Base-by-base conservation (phyloP, 2,888 invertebrate species). In the Hoplodrina blanda region DNA sequence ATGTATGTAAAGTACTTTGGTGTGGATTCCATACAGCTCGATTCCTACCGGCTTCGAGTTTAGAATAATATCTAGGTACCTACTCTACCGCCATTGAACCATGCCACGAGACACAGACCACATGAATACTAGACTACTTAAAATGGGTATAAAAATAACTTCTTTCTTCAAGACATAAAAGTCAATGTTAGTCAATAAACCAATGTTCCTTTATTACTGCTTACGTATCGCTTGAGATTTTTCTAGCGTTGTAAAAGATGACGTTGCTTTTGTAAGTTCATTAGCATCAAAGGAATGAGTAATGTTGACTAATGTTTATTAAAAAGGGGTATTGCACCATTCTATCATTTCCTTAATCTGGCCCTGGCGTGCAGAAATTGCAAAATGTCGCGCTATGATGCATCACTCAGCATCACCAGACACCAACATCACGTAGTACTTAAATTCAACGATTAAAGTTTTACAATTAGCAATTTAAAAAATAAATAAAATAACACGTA, bases 221-320 rank as follows among this genome's bases (percentile, higher is more conserved):
- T 33, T 33, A 33, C 7, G 33, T 37, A 37, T 10, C 37, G 15
- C 15, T 61, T n/a, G 49, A 20, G 10, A 37, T 15, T 30, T 37
- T 50, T 1, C 15, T 4, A 5, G 25, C 8, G 50, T 17, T 25
- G 11, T 44, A 41, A 41, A 30, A 49, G 11, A 41, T 57, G 41
- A 33, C 20, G 25, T 46, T 69, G 7, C 33, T n/a, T 46, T 46
- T 69, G 10, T n/a, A 46, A 69, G 37, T 54, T 70, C 19, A 54
- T 54, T 54, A 69, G 37, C 54, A 69, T 20, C 19, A 19, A 46
- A 69, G 0, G 5, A 20, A 69, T 69, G 37, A 62, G 20, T 55
- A 70, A 68, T 69, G 13, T 19, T 57, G 20, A 54, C 13, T 37
- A 20, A 20, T 46, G 13, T 46, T 20, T 54, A 10, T 50, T 37